phyloP scores from a whole-genome alignment of 2,113 vertebrate species.

The Ophthalmotilapia sp. region DNA sequence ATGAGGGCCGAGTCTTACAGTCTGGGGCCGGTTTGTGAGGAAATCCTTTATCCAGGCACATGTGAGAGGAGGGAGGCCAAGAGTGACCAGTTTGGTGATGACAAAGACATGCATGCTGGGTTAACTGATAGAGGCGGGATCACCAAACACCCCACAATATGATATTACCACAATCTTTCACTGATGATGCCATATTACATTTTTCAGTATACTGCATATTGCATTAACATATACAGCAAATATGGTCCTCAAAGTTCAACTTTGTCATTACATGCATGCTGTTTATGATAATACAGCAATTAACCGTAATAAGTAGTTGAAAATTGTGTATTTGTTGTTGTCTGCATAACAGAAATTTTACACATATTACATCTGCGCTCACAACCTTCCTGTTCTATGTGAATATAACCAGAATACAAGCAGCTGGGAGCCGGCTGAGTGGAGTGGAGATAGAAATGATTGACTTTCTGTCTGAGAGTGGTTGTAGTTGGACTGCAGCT shows the following conservation, averaged over 20 bases:
- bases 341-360: neutral
- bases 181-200: neutral
- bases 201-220: neutral
- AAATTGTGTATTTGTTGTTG: neutral
- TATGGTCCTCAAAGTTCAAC: rapidly evolving
- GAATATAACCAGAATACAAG: neutral
- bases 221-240: neutral
- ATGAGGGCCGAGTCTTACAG: no score
- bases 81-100: no score
- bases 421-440: neutral
- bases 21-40: no score
- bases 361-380: neutral
- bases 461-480: neutral
- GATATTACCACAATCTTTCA: neutral
- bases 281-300: neutral
- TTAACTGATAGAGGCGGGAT: neutral
- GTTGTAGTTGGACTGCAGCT: neutral
- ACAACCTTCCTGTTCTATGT: neutral
- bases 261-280: neutral
- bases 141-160: neutral
- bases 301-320: neutral
- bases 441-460: rapidly evolving
- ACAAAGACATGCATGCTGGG: neutral
- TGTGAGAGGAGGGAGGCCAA: no score
- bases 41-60: no score